A percentile compares a stretch with the other conserved stretches of the same genome.
Evolutionary conservation across 2,113 vertebrate genomes (phyloP).

Genomic region (Apteryx owenii): DNA sequence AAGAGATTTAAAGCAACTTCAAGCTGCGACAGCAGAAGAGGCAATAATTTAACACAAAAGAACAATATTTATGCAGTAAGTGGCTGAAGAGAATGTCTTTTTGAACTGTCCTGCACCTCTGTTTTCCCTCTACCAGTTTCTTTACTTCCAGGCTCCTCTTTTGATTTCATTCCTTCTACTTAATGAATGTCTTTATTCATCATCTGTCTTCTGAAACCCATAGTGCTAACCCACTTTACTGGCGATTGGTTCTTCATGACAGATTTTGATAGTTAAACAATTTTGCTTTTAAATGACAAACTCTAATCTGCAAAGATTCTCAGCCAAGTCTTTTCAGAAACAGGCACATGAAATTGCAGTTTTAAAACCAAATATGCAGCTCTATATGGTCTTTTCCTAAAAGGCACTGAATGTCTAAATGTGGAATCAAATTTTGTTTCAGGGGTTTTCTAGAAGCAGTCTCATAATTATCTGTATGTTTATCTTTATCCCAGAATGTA

Average conservation of each 20-base stretch:
- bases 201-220: background rate
- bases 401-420: background rate
- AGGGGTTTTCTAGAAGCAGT: background rate
- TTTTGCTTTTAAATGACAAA: background rate
- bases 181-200: background rate
- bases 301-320: background rate
- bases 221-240: background rate
- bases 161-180: background rate
- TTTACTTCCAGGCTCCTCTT: background rate
- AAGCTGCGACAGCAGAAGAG: background rate
- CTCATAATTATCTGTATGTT: background rate
- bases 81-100: background rate
- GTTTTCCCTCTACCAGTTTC: background rate
- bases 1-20: constrained; percentile 11
- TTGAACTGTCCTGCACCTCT: background rate
- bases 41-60: background rate
- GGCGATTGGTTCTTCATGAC: background rate
- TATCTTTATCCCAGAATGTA: background rate
- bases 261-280: background rate
- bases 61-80: background rate
- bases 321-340: background rate
- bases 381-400: background rate
- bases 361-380: background rate
- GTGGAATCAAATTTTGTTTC: background rate
- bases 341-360: background rate